A percentile compares a stretch with the other conserved stretches of the same genome.
Evolutionary conservation across 2,113 vertebrate genomes (phyloP).

Genomic region (Xenopus laevis): DNA sequence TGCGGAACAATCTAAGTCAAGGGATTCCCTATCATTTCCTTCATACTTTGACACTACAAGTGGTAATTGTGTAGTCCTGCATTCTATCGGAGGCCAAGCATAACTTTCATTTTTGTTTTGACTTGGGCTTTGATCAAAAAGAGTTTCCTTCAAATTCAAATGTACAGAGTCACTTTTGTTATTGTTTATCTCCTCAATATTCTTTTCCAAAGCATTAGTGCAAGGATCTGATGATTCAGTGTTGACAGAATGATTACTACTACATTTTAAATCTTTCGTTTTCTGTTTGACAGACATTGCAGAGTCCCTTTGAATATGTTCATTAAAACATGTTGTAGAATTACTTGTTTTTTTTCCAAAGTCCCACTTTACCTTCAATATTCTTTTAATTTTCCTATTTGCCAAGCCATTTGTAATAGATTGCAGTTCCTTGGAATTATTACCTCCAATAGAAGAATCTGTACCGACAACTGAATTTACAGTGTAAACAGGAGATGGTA

Average conservation of each 20-base stretch:
- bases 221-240: neutral
- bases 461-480: neutral
- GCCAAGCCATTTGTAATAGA: neutral
- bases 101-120: too few species aligned
- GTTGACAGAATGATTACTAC: neutral
- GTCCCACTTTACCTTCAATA: neutral
- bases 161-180: neutral
- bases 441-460: neutral
- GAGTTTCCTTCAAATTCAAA: neutral
- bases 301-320: neutral
- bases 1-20: neutral
- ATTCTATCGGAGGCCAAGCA: too few species aligned
- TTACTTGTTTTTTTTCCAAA: neutral
- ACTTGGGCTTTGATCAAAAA: neutral
- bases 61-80: neutral
- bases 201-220: neutral
- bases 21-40: neutral
- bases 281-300: too few species aligned
- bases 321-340: neutral
- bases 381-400: neutral
- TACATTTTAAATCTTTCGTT: neutral
- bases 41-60: constrained; percentile 3
- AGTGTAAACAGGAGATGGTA: neutral
- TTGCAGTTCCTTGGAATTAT: neutral
- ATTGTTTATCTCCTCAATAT: constrained; percentile 13